These are phyloP conservation scores for Parapsyche elsis DNA, from an alignment of 1,140 invertebrate species.

Conservation along the genomic window DNA sequence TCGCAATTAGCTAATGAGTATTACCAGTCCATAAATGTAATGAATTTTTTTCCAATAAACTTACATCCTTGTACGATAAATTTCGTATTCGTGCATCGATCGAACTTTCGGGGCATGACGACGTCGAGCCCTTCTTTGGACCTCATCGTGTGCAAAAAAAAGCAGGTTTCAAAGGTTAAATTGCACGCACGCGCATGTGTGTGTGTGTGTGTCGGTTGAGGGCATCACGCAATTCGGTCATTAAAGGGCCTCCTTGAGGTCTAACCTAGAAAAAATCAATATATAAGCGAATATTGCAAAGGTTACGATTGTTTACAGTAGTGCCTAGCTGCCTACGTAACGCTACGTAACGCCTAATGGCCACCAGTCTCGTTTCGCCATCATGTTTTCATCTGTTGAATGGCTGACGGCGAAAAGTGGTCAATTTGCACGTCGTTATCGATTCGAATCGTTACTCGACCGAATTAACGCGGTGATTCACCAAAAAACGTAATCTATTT, in stretches of 20 bases:
- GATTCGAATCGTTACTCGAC: no score
- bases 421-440: background rate
- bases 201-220: slow-evolving; percentile 15
- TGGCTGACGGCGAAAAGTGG: background rate
- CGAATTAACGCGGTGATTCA: no score
- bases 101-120: no score
- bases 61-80: no score
- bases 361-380: background rate
- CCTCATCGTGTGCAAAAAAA: slow-evolving; percentile 11
- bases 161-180: slow-evolving; percentile 27
- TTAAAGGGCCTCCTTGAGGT: slow-evolving; percentile 36
- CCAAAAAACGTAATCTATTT: no score
- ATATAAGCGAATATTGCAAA: slow-evolving; percentile 1
- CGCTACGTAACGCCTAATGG: background rate
- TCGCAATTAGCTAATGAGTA: no score
- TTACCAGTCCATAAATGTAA: no score
- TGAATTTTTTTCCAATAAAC: no score
- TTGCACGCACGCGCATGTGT: background rate
- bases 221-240: slow-evolving; percentile 24
- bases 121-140: background rate
- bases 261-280: slow-evolving; percentile 29
- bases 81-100: no score
- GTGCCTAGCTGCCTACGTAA: no score
- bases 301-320: slow-evolving; percentile 30
- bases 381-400: slow-evolving; percentile 8